Conservation (phyloP, 1,140 invertebrate genomes). For the Papilio xuthus region DNA sequence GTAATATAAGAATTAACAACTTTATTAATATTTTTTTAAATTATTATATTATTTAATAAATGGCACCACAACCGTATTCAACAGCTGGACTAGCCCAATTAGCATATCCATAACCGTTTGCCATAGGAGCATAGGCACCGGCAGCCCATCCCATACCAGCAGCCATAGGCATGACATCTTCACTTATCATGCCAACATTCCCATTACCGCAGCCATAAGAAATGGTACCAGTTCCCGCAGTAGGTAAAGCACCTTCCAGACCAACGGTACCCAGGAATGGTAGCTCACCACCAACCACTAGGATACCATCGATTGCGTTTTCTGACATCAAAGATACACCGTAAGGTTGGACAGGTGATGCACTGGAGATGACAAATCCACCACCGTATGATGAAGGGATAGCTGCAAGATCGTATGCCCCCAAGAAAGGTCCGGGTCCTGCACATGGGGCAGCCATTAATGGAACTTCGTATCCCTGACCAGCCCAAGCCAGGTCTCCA, state of each 20-base stretch:
- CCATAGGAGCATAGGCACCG: not conserved
- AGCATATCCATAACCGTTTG: not conserved
- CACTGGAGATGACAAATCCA: constrained; percentile 43
- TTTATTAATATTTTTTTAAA: not conserved
- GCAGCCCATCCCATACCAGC: not conserved
- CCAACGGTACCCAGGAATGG: constrained; percentile 57
- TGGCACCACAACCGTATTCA: constrained; percentile 2
- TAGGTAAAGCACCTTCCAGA: constrained; percentile 53
- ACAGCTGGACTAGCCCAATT: not conserved
- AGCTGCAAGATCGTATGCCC: constrained; percentile 25
- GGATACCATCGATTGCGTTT: constrained; percentile 49
- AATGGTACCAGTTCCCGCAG: constrained; percentile 47
- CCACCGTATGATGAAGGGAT: constrained; percentile 35
- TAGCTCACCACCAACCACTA: constrained; percentile 49
- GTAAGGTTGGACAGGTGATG: constrained; percentile 44
- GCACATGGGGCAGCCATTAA: constrained; percentile 19
- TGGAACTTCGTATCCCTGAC: not conserved
- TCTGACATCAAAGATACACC: constrained; percentile 49
- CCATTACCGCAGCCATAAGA: constrained; percentile 53
- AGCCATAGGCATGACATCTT: constrained; percentile 31
- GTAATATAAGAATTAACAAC: not conserved
- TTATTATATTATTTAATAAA: not conserved
- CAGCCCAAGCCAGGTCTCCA: constrained; percentile 13
- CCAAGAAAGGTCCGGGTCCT: constrained; percentile 1
- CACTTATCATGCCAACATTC: constrained; percentile 45